Evolutionary conservation across 2,797 vertebrate species (phyloP).

Genomic region (Sphenopsis melanotis): DNA sequence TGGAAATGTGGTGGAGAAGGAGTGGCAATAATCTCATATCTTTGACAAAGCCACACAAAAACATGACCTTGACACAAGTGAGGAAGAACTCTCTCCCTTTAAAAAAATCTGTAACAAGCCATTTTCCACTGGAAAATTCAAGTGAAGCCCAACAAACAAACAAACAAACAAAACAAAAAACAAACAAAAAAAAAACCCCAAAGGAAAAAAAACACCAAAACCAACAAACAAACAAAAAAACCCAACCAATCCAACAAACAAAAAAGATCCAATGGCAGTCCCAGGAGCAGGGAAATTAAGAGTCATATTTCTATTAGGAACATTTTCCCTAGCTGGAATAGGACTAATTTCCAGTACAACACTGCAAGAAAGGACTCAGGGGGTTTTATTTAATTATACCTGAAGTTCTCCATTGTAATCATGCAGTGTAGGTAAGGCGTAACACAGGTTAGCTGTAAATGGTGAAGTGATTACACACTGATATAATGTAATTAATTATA

Average conservation of each 20-base stretch:
- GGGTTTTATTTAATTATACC: not conserved
- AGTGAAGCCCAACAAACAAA: not conserved
- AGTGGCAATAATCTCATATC: not conserved
- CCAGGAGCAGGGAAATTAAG: not conserved
- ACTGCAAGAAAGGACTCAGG: not conserved
- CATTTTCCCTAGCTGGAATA: not conserved
- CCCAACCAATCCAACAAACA: not conserved
- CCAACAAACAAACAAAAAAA: not conserved
- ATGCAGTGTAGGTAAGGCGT: not conserved
- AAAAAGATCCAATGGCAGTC: not conserved
- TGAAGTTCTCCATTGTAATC: not conserved
- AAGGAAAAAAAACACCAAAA: not conserved
- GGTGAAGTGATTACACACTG: not conserved
- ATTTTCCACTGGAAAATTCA: not conserved
- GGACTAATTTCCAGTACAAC: not conserved
- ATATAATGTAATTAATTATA: not conserved
- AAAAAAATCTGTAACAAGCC: not conserved
- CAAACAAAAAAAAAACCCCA: no score
- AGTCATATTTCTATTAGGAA: not conserved
- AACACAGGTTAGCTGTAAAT: not conserved
- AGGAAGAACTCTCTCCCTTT: not conserved
- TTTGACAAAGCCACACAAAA: not conserved
- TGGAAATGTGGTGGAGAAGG: not conserved
- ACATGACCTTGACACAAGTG: not conserved
- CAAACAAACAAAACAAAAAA: not conserved